These are phyloP conservation scores for Actias luna DNA, from an alignment of 2,888 invertebrate species.

Conservation along the genomic window DNA sequence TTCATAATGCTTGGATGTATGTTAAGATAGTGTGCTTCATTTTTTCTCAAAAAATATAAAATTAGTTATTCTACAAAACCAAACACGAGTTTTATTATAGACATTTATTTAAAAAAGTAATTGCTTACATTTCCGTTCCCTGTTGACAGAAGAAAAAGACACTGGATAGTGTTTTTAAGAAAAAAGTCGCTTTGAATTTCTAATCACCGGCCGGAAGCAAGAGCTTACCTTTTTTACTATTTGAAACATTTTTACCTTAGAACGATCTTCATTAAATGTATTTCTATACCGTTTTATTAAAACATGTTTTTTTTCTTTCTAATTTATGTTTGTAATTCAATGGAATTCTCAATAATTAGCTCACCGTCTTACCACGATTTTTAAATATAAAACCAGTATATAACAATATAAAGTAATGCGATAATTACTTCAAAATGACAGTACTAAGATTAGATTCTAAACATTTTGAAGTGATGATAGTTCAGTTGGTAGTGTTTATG, in stretches of 20 bases:
- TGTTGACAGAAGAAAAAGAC: background rate
- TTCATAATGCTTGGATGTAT: no score
- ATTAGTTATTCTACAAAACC: background rate
- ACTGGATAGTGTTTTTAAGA: constrained; percentile 7
- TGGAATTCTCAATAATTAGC: background rate
- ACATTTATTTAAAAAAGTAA: background rate
- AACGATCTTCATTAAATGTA: background rate
- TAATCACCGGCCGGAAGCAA: background rate
- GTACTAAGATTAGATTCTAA: no score
- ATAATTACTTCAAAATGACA: no score
- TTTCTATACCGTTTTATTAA: background rate
- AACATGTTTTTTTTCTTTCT: background rate
- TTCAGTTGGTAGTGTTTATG: no score
- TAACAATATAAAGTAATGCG: no score
- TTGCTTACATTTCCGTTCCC: background rate
- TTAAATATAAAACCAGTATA: no score
- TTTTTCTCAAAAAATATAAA: background rate
- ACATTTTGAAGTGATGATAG: background rate
- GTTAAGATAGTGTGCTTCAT: background rate
- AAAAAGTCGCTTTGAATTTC: constrained; percentile 5
- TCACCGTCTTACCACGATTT: background rate
- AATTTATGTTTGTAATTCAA: background rate
- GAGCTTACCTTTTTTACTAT: background rate
- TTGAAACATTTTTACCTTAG: background rate
- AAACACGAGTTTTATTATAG: background rate